These are phyloP conservation scores for Parapsyche elsis DNA, from an alignment of 1,140 invertebrate species.

Conservation along the genomic window DNA sequence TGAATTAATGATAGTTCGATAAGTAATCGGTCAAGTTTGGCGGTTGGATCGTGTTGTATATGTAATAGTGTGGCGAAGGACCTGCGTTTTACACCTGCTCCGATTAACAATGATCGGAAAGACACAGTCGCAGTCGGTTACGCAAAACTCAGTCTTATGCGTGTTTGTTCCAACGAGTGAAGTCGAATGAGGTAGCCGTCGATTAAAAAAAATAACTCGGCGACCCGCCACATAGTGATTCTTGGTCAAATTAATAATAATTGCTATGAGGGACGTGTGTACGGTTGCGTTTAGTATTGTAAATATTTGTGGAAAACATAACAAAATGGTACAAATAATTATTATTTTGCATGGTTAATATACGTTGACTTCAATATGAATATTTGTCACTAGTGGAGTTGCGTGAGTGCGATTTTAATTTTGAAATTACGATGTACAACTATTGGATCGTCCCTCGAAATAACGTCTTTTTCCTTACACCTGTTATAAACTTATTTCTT, in stretches of 20 bases:
- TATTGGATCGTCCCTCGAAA: background rate
- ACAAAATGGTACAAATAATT: too few relatives aligned
- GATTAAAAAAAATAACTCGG: slow-evolving; percentile 32
- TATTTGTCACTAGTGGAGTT: too few relatives aligned
- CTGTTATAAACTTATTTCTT: slow-evolving; percentile 34
- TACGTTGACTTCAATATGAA: too few relatives aligned
- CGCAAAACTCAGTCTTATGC: slow-evolving; percentile 15
- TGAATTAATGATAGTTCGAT: slow-evolving; percentile 1
- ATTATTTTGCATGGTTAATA: too few relatives aligned
- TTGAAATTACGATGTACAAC: too few relatives aligned
- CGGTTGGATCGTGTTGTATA: background rate
- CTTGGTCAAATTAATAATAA: slow-evolving; percentile 46
- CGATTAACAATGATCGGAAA: background rate
- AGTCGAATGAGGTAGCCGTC: background rate
- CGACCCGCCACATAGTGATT: slow-evolving; percentile 43
- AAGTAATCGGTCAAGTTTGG: slow-evolving; percentile 22
- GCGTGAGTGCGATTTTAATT: too few relatives aligned
- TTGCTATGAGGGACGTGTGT: slow-evolving; percentile 31
- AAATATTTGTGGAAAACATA: too few relatives aligned
- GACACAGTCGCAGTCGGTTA: background rate
- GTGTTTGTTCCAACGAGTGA: background rate
- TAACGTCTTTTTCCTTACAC: slow-evolving; percentile 40
- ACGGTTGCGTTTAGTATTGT: background rate
- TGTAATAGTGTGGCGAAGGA: background rate
- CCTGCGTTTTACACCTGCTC: slow-evolving; percentile 40